phyloP scores from a whole-genome alignment of 2,888 invertebrate species.

The Xestia xanthographa region DNA sequence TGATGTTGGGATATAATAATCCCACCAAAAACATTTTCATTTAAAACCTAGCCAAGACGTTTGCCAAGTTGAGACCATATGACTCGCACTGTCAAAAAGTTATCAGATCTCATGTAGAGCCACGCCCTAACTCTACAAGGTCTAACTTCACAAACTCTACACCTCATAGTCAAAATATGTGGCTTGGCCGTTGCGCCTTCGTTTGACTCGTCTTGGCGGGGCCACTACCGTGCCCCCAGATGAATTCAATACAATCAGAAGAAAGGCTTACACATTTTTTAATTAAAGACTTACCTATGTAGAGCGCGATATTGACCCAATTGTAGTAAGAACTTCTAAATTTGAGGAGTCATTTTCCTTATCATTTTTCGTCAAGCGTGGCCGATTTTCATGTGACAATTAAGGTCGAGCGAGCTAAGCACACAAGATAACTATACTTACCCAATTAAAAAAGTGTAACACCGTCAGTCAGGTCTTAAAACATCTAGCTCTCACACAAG shows the following conservation, averaged over 20 bases:
- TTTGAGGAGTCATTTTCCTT: constrained; percentile 41
- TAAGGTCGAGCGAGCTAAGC: constrained; percentile 51
- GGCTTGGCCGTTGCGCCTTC: no score
- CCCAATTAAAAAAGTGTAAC: constrained; percentile 44
- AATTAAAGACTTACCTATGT: not conserved
- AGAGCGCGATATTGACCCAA: constrained; percentile 13
- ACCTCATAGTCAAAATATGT: no score
- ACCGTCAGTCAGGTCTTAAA: constrained; percentile 7
- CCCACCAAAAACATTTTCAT: no score
- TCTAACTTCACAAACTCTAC: no score
- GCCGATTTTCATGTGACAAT: constrained; percentile 54
- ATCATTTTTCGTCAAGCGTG: constrained; percentile 59
- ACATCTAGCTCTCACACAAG: constrained; percentile 5
- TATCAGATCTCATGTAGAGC: no score
- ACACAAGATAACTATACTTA: constrained; percentile 35
- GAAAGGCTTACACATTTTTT: not conserved
- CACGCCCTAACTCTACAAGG: no score
- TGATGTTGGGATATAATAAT: not conserved
- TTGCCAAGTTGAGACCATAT: no score
- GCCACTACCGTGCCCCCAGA: not conserved
- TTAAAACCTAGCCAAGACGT: no score
- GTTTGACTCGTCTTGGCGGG: no score
- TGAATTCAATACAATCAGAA: not conserved
- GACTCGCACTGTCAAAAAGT: no score
- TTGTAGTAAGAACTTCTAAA: constrained; percentile 14